phyloP scores from a whole-genome alignment of 2,113 vertebrate species.

The Scalopus aquaticus region DNA sequence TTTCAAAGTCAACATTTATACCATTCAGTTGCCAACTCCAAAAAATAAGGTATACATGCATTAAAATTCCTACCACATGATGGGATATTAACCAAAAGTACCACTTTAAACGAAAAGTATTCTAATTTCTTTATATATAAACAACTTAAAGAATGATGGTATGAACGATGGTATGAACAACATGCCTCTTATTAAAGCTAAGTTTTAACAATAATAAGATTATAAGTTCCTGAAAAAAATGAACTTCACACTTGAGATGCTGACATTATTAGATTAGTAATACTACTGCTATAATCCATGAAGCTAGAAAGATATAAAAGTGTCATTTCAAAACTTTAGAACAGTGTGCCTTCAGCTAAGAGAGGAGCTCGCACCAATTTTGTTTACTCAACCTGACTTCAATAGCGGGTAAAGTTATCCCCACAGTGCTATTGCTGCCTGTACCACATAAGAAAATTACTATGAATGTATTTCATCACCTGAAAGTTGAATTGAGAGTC shows the following conservation, averaged over 20 bases:
- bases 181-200: constrained; percentile 52
- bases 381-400: constrained; percentile 62
- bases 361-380: constrained; percentile 47
- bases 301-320: constrained; percentile 18
- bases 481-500: constrained; percentile 61
- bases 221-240: constrained; percentile 56
- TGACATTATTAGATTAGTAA: constrained; percentile 32
- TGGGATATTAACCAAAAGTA: constrained; percentile 3
- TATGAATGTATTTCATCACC: constrained; percentile 56
- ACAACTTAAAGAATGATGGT: neutral
- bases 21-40: neutral
- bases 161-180: neutral
- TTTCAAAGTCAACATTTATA: neutral
- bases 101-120: neutral
- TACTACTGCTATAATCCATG: neutral
- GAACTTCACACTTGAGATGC: constrained; percentile 38
- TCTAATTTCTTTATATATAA: constrained; percentile 1
- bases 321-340: constrained; percentile 57
- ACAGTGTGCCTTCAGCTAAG: constrained; percentile 14
- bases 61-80: neutral
- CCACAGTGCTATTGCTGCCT: neutral
- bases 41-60: neutral
- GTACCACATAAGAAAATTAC: constrained; percentile 56
- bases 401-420: constrained; percentile 59
- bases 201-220: constrained; percentile 56